Conservation (phyloP, 2,888 invertebrate species). For the Heliothis peltigera region DNA sequence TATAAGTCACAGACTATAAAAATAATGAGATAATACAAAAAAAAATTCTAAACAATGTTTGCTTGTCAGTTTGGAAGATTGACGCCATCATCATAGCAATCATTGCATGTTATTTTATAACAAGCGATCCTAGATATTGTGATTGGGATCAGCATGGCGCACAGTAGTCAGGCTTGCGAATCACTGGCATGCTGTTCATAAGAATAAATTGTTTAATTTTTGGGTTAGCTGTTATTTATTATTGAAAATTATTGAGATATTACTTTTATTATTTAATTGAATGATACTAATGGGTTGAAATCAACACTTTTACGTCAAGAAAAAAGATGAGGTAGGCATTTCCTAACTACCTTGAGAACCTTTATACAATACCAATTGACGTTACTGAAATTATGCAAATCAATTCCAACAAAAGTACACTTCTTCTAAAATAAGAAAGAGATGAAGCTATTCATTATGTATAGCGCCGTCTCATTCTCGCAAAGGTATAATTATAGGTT, state of each 20-base stretch:
- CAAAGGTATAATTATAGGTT: not conserved
- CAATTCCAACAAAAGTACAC: too few species aligned
- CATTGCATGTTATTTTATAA: slow-evolving; percentile 67
- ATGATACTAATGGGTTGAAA: too few species aligned
- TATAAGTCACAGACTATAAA: slow-evolving; percentile 38
- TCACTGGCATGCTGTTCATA: slow-evolving; percentile 72
- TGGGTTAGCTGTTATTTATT: slow-evolving; percentile 65
- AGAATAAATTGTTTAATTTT: slow-evolving; percentile 59
- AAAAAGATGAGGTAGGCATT: too few species aligned
- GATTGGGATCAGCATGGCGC: slow-evolving; percentile 56
- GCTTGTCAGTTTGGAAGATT: slow-evolving; percentile 30
- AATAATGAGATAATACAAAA: slow-evolving; percentile 14
- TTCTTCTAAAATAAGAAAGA: not conserved
- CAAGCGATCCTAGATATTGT: slow-evolving; percentile 29
- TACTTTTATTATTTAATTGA: too few species aligned
- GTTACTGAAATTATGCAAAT: too few species aligned
- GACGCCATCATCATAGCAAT: slow-evolving; percentile 52
- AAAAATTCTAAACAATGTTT: slow-evolving; percentile 57
- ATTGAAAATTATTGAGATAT: not conserved
- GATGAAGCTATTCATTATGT: not conserved
- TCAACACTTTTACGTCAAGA: too few species aligned
- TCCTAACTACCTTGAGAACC: too few species aligned
- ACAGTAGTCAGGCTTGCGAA: slow-evolving; percentile 66
- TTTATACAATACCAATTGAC: too few species aligned
- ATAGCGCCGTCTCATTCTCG: not conserved